These are phyloP conservation scores for Chunga burmeisteri DNA, from an alignment of 2,113 vertebrate species.

Conservation along the genomic window DNA sequence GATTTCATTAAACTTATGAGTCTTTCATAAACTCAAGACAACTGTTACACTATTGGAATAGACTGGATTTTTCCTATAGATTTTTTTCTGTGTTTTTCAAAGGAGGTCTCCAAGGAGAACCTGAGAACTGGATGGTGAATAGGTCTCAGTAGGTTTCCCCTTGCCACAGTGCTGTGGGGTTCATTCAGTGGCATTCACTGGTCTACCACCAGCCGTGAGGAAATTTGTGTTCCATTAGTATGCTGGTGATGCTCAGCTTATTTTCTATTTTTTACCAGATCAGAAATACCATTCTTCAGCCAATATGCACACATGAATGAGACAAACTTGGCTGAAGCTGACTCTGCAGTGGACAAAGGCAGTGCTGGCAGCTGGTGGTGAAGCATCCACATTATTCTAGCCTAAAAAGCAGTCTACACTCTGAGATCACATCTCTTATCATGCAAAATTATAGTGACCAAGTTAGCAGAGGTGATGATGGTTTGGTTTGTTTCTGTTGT, in stretches of 20 bases:
- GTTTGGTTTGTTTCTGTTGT: too few relatives aligned
- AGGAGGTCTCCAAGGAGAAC: not conserved
- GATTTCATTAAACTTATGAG: not conserved
- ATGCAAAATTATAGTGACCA: not conserved
- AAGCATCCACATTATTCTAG: not conserved
- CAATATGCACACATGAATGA: not conserved
- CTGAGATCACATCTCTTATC: not conserved
- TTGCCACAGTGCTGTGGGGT: not conserved
- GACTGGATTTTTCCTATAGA: not conserved
- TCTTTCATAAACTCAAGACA: not conserved
- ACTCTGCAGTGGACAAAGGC: not conserved
- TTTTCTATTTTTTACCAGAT: not conserved
- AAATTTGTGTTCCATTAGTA: not conserved
- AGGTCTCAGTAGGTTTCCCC: not conserved
- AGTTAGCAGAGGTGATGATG: not conserved
- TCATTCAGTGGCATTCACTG: not conserved
- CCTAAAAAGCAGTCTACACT: not conserved
- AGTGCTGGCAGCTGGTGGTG: not conserved
- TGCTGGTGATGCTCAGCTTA: not conserved
- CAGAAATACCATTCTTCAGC: constrained; percentile 9
- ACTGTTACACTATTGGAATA: not conserved
- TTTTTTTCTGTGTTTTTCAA: not conserved
- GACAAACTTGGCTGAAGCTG: constrained; percentile 9
- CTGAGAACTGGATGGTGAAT: not conserved
- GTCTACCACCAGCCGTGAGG: not conserved